phyloP scores from a whole-genome alignment of 1,140 invertebrate species.

The Macrotrachela quadricornifera region DNA sequence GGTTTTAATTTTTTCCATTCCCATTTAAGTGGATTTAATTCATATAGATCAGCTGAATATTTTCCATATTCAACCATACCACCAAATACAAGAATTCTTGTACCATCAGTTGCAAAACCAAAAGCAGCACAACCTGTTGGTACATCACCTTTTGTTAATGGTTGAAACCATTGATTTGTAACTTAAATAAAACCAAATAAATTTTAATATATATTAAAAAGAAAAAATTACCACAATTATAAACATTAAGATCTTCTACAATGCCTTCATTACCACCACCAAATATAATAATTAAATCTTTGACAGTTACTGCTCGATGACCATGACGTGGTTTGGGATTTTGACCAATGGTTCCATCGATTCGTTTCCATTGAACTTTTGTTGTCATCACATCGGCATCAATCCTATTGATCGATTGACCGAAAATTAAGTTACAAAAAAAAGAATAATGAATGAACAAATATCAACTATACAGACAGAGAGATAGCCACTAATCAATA shows the following conservation, averaged over 20 bases:
- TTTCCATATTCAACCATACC: constrained; percentile 99
- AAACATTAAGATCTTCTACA: constrained; percentile 94
- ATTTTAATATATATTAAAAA: not conserved
- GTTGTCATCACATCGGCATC: not conserved
- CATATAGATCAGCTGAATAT: constrained; percentile 92
- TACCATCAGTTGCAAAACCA: constrained; percentile 82
- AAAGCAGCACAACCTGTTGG: constrained; percentile 92
- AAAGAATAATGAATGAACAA: no score
- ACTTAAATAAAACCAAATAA: constrained; percentile 33
- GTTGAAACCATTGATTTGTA: constrained; percentile 94
- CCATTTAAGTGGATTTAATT: constrained; percentile 82
- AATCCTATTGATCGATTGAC: no score
- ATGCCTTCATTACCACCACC: constrained; percentile 99
- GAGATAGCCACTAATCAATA: no score
- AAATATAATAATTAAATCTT: constrained; percentile 97
- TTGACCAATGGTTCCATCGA: constrained; percentile 69
- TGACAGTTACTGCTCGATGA: constrained; percentile 88
- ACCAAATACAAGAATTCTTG: constrained; percentile 81
- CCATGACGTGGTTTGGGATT: constrained; percentile 70
- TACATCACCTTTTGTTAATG: constrained; percentile 85
- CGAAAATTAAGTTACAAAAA: no score
- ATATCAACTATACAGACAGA: no score
- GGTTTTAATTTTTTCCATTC: constrained; percentile 86
- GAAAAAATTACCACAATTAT: constrained; percentile 59
- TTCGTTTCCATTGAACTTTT: constrained; percentile 74